Percentiles rank a stretch among this genome's conserved stretches.
phyloP scores from a whole-genome alignment of 1,140 invertebrate genomes.

The Cherax destructor region DNA sequence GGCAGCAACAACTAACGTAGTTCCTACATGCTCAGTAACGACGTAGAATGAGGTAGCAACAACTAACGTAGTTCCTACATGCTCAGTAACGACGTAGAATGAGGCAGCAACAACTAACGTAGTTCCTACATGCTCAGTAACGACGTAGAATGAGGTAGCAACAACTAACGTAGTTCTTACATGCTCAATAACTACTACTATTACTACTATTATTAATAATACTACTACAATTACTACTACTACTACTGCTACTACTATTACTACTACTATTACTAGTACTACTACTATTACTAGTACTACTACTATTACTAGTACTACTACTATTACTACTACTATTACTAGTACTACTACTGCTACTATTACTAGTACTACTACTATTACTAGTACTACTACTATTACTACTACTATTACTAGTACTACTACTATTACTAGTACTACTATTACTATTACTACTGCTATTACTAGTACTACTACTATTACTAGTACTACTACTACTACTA shows the following conservation, averaged over 20 bases:
- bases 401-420: not conserved
- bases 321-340: not conserved
- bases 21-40: no score
- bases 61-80: no score
- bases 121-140: no score
- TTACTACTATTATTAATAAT: not conserved
- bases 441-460: conserved; percentile 16
- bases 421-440: conserved; percentile 5
- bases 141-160: no score
- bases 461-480: conserved; percentile 26
- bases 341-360: not conserved
- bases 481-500: conserved; percentile 17
- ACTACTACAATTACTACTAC: not conserved
- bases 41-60: no score
- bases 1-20: no score
- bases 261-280: not conserved
- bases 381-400: not conserved
- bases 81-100: no score
- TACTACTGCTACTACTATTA: not conserved
- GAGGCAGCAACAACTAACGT: no score
- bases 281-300: not conserved
- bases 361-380: not conserved
- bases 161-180: no score
- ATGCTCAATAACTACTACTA: no score
- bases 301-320: not conserved